phyloP scores from a whole-genome alignment of 2,113 vertebrate genomes.

The Neogobius melanostomus region DNA sequence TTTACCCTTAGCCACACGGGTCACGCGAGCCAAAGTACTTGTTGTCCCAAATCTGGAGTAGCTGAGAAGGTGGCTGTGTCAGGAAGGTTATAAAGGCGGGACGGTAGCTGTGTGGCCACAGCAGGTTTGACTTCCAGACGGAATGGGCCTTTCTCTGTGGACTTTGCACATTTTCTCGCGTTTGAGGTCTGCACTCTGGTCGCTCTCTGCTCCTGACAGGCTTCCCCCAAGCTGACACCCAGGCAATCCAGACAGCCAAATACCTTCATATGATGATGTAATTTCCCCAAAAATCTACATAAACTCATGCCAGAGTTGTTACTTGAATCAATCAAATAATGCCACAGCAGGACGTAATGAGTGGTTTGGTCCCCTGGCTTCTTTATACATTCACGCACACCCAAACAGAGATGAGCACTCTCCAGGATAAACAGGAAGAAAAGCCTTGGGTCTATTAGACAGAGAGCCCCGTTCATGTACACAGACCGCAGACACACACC shows the following conservation, averaged over 20 bases:
- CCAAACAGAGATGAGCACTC: conserved; percentile 41
- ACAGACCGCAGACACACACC: conserved; percentile 20
- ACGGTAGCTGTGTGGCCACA: too few relatives aligned
- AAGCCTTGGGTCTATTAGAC: conserved; percentile 51
- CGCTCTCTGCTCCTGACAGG: too few relatives aligned
- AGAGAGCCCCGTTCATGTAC: conserved; percentile 25
- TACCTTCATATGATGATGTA: background rate
- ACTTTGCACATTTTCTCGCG: too few relatives aligned
- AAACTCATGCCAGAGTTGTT: background rate
- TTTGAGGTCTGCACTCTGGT: too few relatives aligned
- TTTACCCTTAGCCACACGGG: background rate
- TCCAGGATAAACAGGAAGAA: conserved; percentile 64
- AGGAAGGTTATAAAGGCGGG: background rate
- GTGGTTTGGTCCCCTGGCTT: conserved; percentile 20
- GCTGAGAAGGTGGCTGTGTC: background rate
- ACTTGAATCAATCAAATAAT: too few relatives aligned
- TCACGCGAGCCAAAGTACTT: background rate
- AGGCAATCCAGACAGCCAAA: background rate
- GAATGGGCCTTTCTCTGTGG: too few relatives aligned
- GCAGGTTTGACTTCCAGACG: too few relatives aligned
- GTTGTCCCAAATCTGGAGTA: background rate
- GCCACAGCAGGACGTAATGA: conserved; percentile 1
- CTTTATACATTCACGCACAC: conserved; percentile 25
- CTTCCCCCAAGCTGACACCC: too few relatives aligned
- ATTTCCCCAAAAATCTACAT: background rate